Conservation (phyloP, 2,888 invertebrate species). For the Agrotis ipsilon region DNA sequence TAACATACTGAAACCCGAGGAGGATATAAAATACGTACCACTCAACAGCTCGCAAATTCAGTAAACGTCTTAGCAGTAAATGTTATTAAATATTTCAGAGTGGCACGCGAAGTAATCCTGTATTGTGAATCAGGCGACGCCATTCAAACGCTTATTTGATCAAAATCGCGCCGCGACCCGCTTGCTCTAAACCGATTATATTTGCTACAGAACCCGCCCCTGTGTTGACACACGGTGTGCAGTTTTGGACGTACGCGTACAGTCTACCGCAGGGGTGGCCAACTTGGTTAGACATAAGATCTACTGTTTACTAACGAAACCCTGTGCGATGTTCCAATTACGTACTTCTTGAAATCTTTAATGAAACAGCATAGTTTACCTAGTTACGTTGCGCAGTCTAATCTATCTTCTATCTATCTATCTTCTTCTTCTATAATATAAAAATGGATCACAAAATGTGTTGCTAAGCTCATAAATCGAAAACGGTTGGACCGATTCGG, state of each 20-base stretch:
- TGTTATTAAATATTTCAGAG: conserved; percentile 47
- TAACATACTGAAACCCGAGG: neutral
- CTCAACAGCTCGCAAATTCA: conserved; percentile 34
- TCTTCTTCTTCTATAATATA: no score
- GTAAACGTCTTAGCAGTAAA: conserved; percentile 42
- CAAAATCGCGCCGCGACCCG: conserved; percentile 54
- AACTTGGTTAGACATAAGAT: no score
- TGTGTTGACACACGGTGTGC: conserved; percentile 15
- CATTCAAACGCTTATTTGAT: conserved; percentile 66
- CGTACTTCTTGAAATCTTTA: no score
- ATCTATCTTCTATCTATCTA: no score
- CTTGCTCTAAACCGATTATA: conserved; percentile 64
- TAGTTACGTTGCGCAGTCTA: no score
- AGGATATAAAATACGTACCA: conserved; percentile 16
- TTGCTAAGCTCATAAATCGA: no score
- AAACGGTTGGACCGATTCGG: no score
- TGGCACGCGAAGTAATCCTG: conserved; percentile 46
- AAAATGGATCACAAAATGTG: no score
- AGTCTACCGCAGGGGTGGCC: no score
- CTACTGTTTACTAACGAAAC: no score
- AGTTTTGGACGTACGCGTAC: neutral
- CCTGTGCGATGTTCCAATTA: no score
- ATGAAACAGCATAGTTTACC: no score
- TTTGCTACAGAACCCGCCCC: conserved; percentile 49
- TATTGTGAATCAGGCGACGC: conserved; percentile 55